phyloP scores from a whole-genome alignment of 2,888 invertebrate species.

The Trissolcus brochymenae region DNA sequence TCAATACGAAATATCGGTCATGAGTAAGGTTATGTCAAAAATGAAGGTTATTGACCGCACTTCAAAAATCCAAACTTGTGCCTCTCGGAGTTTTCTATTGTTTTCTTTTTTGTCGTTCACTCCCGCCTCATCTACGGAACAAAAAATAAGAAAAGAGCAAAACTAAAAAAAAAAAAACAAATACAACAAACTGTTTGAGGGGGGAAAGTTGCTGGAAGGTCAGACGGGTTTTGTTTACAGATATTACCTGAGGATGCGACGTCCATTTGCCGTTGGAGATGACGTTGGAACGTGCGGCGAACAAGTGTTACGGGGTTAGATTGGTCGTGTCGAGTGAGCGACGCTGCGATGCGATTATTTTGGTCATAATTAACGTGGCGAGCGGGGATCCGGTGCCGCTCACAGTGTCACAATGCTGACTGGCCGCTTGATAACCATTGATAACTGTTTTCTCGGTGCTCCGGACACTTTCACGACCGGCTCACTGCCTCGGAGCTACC shows the following conservation, averaged over 20 bases:
- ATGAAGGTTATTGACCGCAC: conserved; percentile 33
- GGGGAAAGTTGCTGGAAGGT: too few species aligned
- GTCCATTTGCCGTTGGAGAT: too few species aligned
- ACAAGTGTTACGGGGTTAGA: too few species aligned
- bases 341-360: conserved; percentile 38
- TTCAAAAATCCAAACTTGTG: not conserved
- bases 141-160: too few species aligned
- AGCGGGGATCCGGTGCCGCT: conserved; percentile 3
- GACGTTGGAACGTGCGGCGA: too few species aligned
- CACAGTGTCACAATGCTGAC: not conserved
- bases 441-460: conserved; percentile 44
- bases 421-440: conserved; percentile 16
- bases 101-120: not conserved
- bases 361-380: conserved; percentile 41
- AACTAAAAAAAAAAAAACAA: too few species aligned
- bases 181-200: too few species aligned
- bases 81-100: not conserved
- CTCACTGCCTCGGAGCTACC: conserved; percentile 61
- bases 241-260: too few species aligned
- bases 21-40: conserved; percentile 34
- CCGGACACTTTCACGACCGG: conserved; percentile 70
- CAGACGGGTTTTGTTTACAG: too few species aligned
- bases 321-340: too few species aligned
- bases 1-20: conserved; percentile 39
- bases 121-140: conserved; percentile 14